Evolutionary conservation across 1,140 invertebrate genomes (phyloP).

Genomic region (Grapholita molesta): DNA sequence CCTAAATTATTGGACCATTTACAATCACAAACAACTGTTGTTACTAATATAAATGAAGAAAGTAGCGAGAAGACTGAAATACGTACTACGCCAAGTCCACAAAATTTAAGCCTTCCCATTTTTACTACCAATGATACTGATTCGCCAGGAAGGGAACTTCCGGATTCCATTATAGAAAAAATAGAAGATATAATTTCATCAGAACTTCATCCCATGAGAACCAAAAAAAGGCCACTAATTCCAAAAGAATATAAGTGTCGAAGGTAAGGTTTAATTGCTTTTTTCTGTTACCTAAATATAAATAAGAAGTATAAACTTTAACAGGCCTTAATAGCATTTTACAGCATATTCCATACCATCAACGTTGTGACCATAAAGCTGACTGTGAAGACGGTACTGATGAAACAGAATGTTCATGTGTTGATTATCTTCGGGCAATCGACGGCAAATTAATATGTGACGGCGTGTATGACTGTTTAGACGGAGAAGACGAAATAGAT

Average conservation of each 20-base stretch:
- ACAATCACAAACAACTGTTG: neutral
- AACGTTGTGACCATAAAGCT: constrained; percentile 83
- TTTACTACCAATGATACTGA: constrained; percentile 21
- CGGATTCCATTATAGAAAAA: constrained; percentile 26
- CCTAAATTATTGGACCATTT: neutral
- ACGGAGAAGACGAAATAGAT: constrained; percentile 86
- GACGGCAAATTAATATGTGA: constrained; percentile 84
- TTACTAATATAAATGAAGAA: neutral
- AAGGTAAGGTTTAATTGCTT: constrained; percentile 41
- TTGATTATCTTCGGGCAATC: constrained; percentile 80
- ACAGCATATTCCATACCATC: constrained; percentile 80
- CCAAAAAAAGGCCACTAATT: constrained; percentile 46
- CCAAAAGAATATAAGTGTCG: constrained; percentile 59
- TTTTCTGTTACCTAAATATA: constrained; percentile 12
- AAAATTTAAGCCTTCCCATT: neutral
- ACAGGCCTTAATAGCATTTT: constrained; percentile 76
- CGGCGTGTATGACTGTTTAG: constrained; percentile 86
- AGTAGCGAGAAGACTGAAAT: neutral
- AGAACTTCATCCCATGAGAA: constrained; percentile 46
- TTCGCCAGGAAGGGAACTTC: constrained; percentile 25
- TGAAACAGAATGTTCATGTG: constrained; percentile 86
- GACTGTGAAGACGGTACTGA: constrained; percentile 92
- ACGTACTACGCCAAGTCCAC: neutral
- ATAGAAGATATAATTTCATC: constrained; percentile 39
- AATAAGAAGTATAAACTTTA: neutral